These are phyloP conservation scores for Sebastes flavidus DNA, from an alignment of 2,797 vertebrate species.

Conservation along the genomic window DNA sequence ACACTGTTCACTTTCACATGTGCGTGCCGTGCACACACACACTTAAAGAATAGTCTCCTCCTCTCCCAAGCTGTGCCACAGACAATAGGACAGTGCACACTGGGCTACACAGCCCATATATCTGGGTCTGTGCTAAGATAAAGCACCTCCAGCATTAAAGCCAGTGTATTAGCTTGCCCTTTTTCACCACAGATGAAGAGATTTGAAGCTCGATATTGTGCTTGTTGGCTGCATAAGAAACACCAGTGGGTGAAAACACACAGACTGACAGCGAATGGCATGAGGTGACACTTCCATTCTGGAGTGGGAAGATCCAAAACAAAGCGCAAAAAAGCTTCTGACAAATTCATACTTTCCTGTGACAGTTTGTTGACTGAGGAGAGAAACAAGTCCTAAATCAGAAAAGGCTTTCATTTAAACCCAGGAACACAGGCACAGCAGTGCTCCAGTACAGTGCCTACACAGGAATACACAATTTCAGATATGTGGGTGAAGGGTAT, in stretches of 20 bases:
- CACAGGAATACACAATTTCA: slow-evolving; percentile 48
- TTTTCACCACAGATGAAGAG: slow-evolving; percentile 77
- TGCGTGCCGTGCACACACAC: slow-evolving; percentile 55
- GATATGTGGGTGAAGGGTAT: slow-evolving; percentile 49
- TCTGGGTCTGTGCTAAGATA: slow-evolving; percentile 70
- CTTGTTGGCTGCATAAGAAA: slow-evolving; percentile 77
- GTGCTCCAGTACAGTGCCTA: slow-evolving; percentile 41
- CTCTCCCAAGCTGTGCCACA: slow-evolving; percentile 56
- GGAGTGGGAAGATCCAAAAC: slow-evolving; percentile 77
- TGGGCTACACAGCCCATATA: slow-evolving; percentile 62
- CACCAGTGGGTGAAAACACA: slow-evolving; percentile 81
- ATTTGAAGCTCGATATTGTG: slow-evolving; percentile 75
- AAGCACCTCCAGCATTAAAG: slow-evolving; percentile 74
- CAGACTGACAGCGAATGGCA: slow-evolving; percentile 79
- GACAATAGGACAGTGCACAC: slow-evolving; percentile 60
- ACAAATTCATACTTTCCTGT: slow-evolving; percentile 75
- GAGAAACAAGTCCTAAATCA: slow-evolving; percentile 65
- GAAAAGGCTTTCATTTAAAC: slow-evolving; percentile 63
- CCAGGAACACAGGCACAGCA: slow-evolving; percentile 49
- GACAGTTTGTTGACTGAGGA: slow-evolving; percentile 74
- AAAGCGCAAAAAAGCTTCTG: slow-evolving; percentile 72
- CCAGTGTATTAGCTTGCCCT: slow-evolving; percentile 76
- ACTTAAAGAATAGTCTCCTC: slow-evolving; percentile 55
- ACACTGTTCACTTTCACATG: slow-evolving; percentile 59
- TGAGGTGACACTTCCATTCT: slow-evolving; percentile 77